phyloP scores from a whole-genome alignment of 2,888 invertebrate genomes.

The Ormyrus labotus region DNA sequence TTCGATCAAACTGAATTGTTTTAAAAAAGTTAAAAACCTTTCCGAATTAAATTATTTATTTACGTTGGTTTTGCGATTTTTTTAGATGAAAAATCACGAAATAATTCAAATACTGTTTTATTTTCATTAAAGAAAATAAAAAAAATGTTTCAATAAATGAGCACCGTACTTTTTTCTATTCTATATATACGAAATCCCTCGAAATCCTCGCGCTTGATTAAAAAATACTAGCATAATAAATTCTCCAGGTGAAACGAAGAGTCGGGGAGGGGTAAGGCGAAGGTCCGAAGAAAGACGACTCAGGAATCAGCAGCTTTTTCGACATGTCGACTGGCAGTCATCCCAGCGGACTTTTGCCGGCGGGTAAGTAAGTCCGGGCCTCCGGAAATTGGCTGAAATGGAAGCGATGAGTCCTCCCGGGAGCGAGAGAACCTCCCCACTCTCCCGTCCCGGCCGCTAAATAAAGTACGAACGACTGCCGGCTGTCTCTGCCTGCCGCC shows the following conservation, averaged over 20 bases:
- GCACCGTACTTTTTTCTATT: no score
- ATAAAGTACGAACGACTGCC: slow-evolving; percentile 53
- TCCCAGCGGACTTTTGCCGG: slow-evolving; percentile 18
- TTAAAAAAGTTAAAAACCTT: no score
- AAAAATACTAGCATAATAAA: neutral
- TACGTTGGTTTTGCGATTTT: no score
- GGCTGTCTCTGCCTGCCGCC: neutral
- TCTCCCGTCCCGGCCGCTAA: slow-evolving; percentile 37
- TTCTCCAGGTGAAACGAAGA: neutral
- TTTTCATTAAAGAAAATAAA: no score
- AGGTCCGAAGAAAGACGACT: neutral
- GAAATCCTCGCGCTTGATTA: neutral
- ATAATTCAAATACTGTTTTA: no score
- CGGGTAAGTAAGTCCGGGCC: slow-evolving; percentile 33
- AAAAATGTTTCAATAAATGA: no score
- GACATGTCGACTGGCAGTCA: neutral
- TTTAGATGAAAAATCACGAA: no score
- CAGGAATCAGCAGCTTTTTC: neutral
- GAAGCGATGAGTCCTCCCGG: slow-evolving; percentile 52
- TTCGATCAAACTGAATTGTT: no score
- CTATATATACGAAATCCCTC: no score
- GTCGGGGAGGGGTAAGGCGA: neutral
- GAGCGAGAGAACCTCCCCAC: slow-evolving; percentile 22
- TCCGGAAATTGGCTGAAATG: slow-evolving; percentile 65
- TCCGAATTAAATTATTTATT: no score